Conservation (phyloP, 1,140 invertebrate genomes). For the Hormaphis cornu region DNA sequence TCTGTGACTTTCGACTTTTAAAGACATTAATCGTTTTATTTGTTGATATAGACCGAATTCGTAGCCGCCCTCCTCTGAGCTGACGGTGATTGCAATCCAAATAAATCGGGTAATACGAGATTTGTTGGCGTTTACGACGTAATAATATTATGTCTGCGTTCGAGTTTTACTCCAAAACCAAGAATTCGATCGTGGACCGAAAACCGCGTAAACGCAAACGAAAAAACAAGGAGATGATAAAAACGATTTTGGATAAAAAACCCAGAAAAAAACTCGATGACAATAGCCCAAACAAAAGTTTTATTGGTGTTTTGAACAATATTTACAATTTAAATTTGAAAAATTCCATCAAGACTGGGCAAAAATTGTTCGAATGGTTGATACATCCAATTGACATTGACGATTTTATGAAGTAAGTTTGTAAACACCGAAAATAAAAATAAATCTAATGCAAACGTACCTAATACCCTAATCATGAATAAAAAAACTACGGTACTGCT, state of each 20-base stretch:
- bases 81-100: too few relatives aligned
- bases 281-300: not conserved
- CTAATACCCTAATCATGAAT: not conserved
- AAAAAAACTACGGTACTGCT: not conserved
- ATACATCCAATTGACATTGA: slow-evolving; percentile 54
- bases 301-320: not conserved
- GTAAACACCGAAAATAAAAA: too few relatives aligned
- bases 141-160: slow-evolving; percentile 12
- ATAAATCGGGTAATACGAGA: too few relatives aligned
- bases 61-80: too few relatives aligned
- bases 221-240: not conserved
- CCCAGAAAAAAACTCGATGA: not conserved
- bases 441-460: not conserved
- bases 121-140: too few relatives aligned
- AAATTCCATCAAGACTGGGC: not conserved
- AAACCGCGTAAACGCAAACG: not conserved
- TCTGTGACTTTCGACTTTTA: too few relatives aligned
- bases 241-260: not conserved
- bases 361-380: slow-evolving; percentile 55
- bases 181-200: not conserved
- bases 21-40: too few relatives aligned
- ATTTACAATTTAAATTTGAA: slow-evolving; percentile 1
- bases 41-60: too few relatives aligned
- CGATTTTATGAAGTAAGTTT: slow-evolving; percentile 53
- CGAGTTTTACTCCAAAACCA: not conserved